Conservation (phyloP, 2,888 invertebrate genomes). For the Creontiades dilutus region DNA sequence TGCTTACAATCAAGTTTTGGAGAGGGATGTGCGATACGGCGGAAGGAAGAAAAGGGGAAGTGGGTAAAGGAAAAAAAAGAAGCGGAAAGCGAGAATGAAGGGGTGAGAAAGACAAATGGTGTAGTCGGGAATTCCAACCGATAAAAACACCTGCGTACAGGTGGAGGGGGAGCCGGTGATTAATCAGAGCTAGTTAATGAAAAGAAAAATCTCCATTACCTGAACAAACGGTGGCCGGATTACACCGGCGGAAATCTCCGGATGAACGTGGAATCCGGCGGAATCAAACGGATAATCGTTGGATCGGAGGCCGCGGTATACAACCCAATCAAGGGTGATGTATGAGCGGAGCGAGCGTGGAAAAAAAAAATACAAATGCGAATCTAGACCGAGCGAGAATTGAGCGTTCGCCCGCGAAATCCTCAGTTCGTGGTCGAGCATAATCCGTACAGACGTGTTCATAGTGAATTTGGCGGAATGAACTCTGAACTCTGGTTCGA, state of each 20-base stretch:
- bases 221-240: conserved; percentile 24
- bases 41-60: not conserved
- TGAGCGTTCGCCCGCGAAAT: no score
- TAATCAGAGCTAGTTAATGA: conserved; percentile 39
- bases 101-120: not conserved
- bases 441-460: no score
- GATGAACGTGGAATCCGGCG: conserved; percentile 7
- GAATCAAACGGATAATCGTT: conserved; percentile 22
- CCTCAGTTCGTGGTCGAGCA: no score
- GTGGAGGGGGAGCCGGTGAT: not conserved
- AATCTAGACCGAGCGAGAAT: no score
- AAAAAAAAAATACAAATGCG: no score
- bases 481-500: no score
- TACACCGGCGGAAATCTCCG: not conserved
- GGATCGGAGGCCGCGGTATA: not conserved
- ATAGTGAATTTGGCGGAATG: no score
- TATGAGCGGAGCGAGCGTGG: not conserved
- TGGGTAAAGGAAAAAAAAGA: not conserved
- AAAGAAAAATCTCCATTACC: conserved; percentile 40
- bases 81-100: conserved; percentile 7
- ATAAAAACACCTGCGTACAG: conserved; percentile 29
- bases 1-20: conserved; percentile 39
- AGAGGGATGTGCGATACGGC: conserved; percentile 36
- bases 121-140: not conserved
- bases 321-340: conserved; percentile 20